Base-by-base conservation (phyloP, 1,140 invertebrate genomes). In the Pogonus chalceus region DNA sequence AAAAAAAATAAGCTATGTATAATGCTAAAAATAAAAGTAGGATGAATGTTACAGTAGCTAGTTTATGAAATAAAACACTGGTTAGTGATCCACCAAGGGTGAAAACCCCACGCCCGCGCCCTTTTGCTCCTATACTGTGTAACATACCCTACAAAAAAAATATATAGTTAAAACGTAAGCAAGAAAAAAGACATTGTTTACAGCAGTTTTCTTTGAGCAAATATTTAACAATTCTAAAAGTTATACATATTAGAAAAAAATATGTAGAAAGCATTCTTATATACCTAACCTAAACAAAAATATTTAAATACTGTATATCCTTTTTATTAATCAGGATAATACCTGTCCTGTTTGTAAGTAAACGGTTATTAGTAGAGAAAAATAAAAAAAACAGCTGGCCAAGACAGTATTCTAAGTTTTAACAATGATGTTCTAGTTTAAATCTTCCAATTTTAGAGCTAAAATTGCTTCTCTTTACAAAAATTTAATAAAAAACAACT, bases 221-320 rank as follows among this genome's bases (percentile, higher is more conserved):
- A 43, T 43, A 43, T 43, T 43, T 43, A 43, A 43, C 37, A 43
- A 43, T 43, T 43, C 37, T 43, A 43, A 43, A 43, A 43, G 37
- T 43, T 43, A 43, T 43, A 43, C 37, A 43, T 43, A 43, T 43
- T 43, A 43, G 37, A 43, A 43, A 16, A 43, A 43, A 16, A 43
- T 16, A 43, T 43, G 37, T 43, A 43, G 37, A 43, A 43, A 9
- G 37, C 37, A 43, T 43, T 43, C 37, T 43, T 43, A 43, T 43
- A 43, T 43, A 43, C 37, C 37, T 43, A 43, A 43, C 18, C 26
- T 7, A n/a, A 31, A 43, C 7, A 9, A 43, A 9, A 43, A 43
- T 43, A 43, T 43, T 43, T 43, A 43, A 43, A 43, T 43, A 43
- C 37, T 43, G 37, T 43, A 43, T 43, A 31, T 31, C 26, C 37